These are phyloP conservation scores for Orientallactaga sibirica DNA, from an alignment of 2,797 vertebrate genomes.

Conservation along the genomic window DNA sequence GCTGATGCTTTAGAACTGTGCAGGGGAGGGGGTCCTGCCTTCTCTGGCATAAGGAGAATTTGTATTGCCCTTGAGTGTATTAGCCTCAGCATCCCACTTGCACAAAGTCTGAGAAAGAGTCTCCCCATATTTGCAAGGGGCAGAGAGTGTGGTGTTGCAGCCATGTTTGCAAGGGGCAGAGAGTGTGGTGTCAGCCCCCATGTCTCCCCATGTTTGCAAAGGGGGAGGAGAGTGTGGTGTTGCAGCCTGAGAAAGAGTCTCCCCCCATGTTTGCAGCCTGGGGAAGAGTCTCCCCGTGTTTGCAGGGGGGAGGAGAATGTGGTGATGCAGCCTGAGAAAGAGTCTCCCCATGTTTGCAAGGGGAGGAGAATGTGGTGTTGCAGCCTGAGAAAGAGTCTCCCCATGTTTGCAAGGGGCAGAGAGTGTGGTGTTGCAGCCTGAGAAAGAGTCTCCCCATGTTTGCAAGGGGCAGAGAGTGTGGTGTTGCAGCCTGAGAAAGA, in stretches of 20 bases:
- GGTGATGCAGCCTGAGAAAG: neutral
- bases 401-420: neutral
- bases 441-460: no score
- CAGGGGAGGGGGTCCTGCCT: neutral
- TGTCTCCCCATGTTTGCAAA: neutral
- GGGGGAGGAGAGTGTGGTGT: neutral
- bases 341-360: neutral
- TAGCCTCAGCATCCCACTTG: neutral
- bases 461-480: no score
- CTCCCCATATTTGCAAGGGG: neutral
- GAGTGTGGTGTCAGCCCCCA: no score
- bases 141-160: neutral
- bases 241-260: neutral
- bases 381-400: neutral
- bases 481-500: no score
- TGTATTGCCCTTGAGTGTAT: neutral
- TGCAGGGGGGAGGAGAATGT: no score
- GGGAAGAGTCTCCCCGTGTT: neutral
- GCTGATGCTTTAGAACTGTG: slow-evolving; percentile 72
- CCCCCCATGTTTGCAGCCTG: no score
- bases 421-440: no score
- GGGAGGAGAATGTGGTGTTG: no score
- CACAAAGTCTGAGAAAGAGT: neutral
- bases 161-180: neutral
- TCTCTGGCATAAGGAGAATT: slow-evolving; percentile 50